Base-by-base conservation (phyloP, 1,140 invertebrate genomes). In the Idris sp. region DNA sequence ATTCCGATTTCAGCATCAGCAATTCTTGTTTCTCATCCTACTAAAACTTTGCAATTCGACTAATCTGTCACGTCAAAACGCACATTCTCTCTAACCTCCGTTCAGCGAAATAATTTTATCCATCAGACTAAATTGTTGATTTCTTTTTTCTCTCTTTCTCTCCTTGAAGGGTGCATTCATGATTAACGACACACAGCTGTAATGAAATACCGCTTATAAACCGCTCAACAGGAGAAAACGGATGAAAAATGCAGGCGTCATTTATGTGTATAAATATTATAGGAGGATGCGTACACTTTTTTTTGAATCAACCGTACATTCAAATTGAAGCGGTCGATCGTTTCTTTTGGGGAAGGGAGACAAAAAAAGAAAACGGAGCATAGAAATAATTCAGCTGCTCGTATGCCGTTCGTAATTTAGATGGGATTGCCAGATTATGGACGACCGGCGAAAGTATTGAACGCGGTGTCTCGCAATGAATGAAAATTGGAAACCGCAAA, bases 331-430 rank as follows among this genome's bases (percentile, higher is more conserved):
- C 59, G 40, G 59, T 73, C 62, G 74, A 68, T 62, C 54, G 54
- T 36, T 61, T 62, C 62, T 73, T 67, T 77, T 73, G 62, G n/a
- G n/a, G n/a, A n/a, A n/a, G n/a, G n/a, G n/a, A n/a, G n/a, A n/a
- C n/a, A n/a, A n/a, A 73, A 74, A 72, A 46, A 75, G 49, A 76
- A 81, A 83, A 78, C 77, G 59, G 72, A 79, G 62, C 75, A 74
- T 77, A 53, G 69, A 82, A 81, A 84, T 84, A 83, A 84, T 84
- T 83, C 78, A 83, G 81, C 79, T 77, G 62, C 61, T 58, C 48
- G 76, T 46, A 69, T 64, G 43, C 65, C 59, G 49, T 59, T 30
- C 51, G 69, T 74, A 67, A 83, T 82, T 82, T 78, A 83, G 82
- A 81, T 80, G 54, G 75, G 69, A 78, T 73, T 78, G 35, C 41